These are phyloP conservation scores for Alces alces DNA, from an alignment of 2,113 vertebrate species.

Conservation along the genomic window DNA sequence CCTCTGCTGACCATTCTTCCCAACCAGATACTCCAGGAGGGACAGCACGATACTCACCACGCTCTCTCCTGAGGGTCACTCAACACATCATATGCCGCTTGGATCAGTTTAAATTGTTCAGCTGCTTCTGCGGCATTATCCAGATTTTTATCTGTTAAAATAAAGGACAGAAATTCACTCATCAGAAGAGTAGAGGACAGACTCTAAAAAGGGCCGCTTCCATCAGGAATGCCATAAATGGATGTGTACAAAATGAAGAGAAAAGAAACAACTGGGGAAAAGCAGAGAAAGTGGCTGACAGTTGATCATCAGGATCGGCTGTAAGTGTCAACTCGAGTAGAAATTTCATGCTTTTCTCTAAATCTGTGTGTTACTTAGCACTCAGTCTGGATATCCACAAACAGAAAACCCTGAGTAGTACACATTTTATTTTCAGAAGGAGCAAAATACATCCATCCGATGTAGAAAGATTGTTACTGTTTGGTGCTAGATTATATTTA, in stretches of 20 bases:
- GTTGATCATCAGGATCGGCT: not conserved
- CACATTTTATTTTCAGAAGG: not conserved
- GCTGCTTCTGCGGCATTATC: slow-evolving; percentile 92
- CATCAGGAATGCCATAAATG: not conserved
- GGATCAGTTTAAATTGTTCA: slow-evolving; percentile 95
- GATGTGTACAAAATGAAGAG: not conserved
- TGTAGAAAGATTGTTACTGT: not conserved
- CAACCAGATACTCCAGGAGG: not conserved
- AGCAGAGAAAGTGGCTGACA: not conserved
- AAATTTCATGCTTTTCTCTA: not conserved
- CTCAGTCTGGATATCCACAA: not conserved
- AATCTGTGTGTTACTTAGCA: not conserved
- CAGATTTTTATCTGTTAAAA: slow-evolving; percentile 92
- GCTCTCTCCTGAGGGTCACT: slow-evolving; percentile 96
- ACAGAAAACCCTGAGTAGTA: not conserved
- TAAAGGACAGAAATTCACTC: not conserved
- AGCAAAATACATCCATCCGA: not conserved
- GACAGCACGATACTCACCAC: slow-evolving; percentile 80
- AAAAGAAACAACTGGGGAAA: not conserved
- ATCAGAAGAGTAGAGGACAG: not conserved
- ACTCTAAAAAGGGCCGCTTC: not conserved
- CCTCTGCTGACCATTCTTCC: not conserved
- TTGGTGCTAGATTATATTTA: not conserved
- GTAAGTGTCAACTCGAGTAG: not conserved
- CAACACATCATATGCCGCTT: slow-evolving; percentile 96